phyloP scores from a whole-genome alignment of 2,113 vertebrate genomes.

The Phaethornis superciliosus region DNA sequence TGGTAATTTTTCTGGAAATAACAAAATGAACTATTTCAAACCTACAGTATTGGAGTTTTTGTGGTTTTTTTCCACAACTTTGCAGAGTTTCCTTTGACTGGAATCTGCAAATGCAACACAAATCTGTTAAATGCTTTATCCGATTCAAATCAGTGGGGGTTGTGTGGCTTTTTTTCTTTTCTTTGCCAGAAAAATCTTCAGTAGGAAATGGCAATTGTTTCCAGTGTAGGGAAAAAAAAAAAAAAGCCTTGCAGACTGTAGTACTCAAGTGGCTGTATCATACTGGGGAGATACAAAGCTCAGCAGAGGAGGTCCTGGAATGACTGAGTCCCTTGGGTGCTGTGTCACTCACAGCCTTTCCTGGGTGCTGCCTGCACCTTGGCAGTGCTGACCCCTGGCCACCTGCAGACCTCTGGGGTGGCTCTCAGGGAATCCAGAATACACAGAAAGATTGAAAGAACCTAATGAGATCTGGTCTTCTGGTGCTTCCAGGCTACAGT shows the following conservation, averaged over 20 bases:
- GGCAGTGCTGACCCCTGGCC: rapidly evolving
- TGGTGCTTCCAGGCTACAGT: not conserved
- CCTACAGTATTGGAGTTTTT: not conserved
- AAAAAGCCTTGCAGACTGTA: not conserved
- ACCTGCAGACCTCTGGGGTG: not conserved
- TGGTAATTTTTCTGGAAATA: not conserved
- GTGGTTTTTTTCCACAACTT: not conserved
- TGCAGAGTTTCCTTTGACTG: not conserved
- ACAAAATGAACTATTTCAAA: not conserved
- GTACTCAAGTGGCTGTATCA: not conserved
- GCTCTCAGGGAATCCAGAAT: not conserved
- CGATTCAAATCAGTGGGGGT: not conserved
- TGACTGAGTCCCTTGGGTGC: not conserved
- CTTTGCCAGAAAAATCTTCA: not conserved
- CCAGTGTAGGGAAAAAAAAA: not conserved
- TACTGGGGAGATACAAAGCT: not conserved
- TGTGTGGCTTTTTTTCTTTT: not conserved
- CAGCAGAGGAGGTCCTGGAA: not conserved
- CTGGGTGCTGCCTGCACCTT: not conserved
- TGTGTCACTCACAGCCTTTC: not conserved
- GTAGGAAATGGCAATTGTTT: not conserved
- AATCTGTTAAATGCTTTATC: conserved; percentile 1
- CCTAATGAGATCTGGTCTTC: not conserved
- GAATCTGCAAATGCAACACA: conserved; percentile 5
- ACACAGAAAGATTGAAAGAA: not conserved